Evolutionary conservation across 2,888 invertebrate species (phyloP).

Genomic region (Pegoplata infirma): DNA sequence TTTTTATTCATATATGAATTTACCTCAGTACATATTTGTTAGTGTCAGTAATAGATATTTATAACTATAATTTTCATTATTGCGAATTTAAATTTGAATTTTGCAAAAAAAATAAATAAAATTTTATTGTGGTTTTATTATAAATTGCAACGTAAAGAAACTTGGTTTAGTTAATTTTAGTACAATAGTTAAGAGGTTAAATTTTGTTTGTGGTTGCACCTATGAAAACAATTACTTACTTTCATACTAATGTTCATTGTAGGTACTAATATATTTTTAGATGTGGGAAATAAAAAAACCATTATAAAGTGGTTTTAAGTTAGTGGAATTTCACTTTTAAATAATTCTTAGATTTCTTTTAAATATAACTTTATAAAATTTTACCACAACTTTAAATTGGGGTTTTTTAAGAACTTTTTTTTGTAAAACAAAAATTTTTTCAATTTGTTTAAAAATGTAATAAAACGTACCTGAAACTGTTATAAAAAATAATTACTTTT

Average conservation of each 20-base stretch:
- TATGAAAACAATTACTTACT: neutral
- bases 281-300: neutral
- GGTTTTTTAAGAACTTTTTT: too few relatives aligned
- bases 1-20: too few relatives aligned
- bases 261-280: neutral
- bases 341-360: neutral
- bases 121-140: neutral
- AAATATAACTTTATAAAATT: neutral
- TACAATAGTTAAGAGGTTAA: neutral
- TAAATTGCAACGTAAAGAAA: neutral
- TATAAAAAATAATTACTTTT: slow-evolving; percentile 3
- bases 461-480: slow-evolving; percentile 6
- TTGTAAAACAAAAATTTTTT: too few relatives aligned
- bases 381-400: neutral
- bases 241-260: too few relatives aligned
- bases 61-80: too few relatives aligned
- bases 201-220: neutral
- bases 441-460: neutral
- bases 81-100: neutral
- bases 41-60: too few relatives aligned
- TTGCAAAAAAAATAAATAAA: neutral
- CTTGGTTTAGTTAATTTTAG: neutral
- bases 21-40: neutral
- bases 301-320: neutral
- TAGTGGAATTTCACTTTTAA: neutral